A percentile compares a stretch with the other conserved stretches of the same genome.
Evolutionary conservation across 2,797 vertebrate genomes (phyloP).

Genomic region (Gymnocypris eckloni): DNA sequence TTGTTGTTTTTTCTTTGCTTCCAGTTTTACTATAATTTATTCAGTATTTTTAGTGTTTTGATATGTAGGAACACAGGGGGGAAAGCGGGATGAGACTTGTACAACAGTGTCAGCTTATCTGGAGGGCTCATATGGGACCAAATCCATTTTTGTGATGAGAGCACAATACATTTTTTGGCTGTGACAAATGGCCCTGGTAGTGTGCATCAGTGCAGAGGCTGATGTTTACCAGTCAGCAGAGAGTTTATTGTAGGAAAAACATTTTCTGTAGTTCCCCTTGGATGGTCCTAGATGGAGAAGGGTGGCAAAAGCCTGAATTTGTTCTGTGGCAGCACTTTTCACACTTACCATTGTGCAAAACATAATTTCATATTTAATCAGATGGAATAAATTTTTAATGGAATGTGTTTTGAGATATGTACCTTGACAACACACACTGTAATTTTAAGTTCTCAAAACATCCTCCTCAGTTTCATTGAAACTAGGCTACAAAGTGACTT

Average conservation of each 20-base stretch:
- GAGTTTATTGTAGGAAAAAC: slow-evolving; percentile 30
- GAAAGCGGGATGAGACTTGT: not conserved
- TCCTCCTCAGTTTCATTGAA: not conserved
- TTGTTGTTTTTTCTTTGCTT: not conserved
- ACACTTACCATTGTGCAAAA: not conserved
- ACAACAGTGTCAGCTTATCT: not conserved
- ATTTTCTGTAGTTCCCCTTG: slow-evolving; percentile 45
- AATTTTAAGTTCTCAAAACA: not conserved
- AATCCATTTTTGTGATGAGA: slow-evolving; percentile 39
- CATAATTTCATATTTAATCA: not conserved
- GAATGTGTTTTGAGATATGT: not conserved
- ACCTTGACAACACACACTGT: not conserved
- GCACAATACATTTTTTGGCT: slow-evolving; percentile 32
- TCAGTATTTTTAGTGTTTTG: slow-evolving; percentile 2
- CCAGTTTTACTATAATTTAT: not conserved
- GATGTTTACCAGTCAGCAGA: slow-evolving; percentile 18
- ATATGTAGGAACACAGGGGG: not conserved
- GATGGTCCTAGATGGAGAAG: slow-evolving; percentile 7
- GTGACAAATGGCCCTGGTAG: slow-evolving; percentile 46
- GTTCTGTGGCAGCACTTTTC: not conserved
- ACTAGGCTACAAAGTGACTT: not conserved
- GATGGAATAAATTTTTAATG: not conserved
- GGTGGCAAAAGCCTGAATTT: not conserved
- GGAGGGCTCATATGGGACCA: slow-evolving; percentile 20
- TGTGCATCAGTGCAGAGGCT: slow-evolving; percentile 36